phyloP scores from a whole-genome alignment of 2,113 vertebrate genomes.

The Anoura caudifer region DNA sequence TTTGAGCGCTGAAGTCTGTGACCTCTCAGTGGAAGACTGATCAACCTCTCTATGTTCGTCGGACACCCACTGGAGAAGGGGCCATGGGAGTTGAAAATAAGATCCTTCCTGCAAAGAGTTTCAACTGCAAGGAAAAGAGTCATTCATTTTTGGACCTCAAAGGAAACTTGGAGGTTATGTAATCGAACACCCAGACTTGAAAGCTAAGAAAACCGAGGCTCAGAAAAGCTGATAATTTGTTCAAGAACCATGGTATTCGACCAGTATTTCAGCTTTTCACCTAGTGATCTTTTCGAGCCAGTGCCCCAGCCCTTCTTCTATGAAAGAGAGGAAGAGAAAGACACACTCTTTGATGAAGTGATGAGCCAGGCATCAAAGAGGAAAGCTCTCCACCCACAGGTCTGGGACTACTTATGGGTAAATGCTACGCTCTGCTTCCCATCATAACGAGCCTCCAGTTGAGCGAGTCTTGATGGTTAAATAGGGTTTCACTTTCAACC shows the following conservation, averaged over 20 bases:
- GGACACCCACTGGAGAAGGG: not conserved
- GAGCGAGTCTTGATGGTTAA: conserved; percentile 43
- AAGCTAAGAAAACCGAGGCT: not conserved
- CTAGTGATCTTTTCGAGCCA: not conserved
- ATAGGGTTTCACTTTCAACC: conserved; percentile 71
- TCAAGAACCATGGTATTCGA: not conserved
- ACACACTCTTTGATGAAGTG: not conserved
- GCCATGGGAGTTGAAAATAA: not conserved
- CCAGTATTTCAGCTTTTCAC: not conserved
- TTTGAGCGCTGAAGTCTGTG: not conserved
- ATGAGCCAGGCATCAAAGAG: conserved; percentile 4
- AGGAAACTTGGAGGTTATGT: not conserved
- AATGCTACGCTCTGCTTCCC: conserved; percentile 36
- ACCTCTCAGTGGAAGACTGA: not conserved
- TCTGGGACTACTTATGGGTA: conserved; percentile 32
- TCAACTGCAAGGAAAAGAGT: not conserved
- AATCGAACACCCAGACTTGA: not conserved
- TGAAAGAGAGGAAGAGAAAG: not conserved
- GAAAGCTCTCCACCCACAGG: conserved; percentile 39
- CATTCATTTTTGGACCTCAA: not conserved
- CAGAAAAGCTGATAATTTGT: not conserved
- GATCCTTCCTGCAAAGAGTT: not conserved
- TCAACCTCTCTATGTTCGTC: not conserved
- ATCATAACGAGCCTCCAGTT: not conserved
- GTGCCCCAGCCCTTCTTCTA: not conserved